phyloP scores from a whole-genome alignment of 2,888 invertebrate species.

The Digitonthophagus gazella region DNA sequence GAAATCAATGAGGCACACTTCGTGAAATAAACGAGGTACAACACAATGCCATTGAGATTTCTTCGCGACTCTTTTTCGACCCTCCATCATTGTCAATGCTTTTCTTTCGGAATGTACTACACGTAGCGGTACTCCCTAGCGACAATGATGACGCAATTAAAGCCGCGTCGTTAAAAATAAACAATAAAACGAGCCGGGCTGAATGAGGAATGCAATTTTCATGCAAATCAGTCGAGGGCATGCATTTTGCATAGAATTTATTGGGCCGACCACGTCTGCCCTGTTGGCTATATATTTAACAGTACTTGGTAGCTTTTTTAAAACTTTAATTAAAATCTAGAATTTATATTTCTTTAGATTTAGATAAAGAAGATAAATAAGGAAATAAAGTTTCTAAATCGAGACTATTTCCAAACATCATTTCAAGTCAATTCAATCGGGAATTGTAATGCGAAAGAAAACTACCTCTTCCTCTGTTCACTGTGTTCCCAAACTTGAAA shows the following conservation, averaged over 20 bases:
- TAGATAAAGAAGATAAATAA: too few relatives aligned
- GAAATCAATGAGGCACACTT: neutral
- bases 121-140: neutral
- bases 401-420: too few relatives aligned
- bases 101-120: neutral
- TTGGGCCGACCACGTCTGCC: constrained; percentile 6
- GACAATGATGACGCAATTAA: neutral
- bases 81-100: neutral
- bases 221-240: constrained; percentile 23
- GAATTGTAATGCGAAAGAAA: neutral
- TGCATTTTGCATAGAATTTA: constrained; percentile 24
- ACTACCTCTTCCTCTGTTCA: neutral
- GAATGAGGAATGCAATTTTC: constrained; percentile 22
- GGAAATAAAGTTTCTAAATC: too few relatives aligned
- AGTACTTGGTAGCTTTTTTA: too few relatives aligned
- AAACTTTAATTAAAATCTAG: too few relatives aligned
- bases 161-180: neutral
- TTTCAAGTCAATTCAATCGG: neutral
- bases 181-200: neutral
- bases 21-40: neutral
- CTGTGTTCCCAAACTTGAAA: neutral
- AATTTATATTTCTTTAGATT: too few relatives aligned
- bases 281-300: neutral
- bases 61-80: neutral
- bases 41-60: neutral